Evolutionary conservation across 2,888 invertebrate species (phyloP).

Genomic region (Pseudolycoriella hygida): DNA sequence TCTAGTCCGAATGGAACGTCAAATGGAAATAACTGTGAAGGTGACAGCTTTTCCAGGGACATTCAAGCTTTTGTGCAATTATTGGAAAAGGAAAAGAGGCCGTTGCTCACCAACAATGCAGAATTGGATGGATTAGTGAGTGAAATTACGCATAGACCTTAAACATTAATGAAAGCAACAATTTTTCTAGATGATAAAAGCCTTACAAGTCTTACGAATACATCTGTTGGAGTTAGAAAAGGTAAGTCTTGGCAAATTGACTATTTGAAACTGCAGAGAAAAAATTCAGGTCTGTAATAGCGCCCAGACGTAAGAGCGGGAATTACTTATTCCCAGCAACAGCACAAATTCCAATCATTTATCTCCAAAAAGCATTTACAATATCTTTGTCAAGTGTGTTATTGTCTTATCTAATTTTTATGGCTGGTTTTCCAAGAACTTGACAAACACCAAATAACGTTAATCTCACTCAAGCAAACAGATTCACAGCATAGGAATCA

Average conservation of each 20-base stretch:
- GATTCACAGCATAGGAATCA: too few species aligned
- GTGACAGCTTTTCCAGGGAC: conserved; percentile 15
- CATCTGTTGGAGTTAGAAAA: conserved; percentile 85
- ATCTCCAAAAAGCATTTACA: too few species aligned
- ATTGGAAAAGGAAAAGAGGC: conserved; percentile 69
- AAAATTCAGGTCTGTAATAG: too few species aligned
- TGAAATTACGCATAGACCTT: conserved; percentile 10
- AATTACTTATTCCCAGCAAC: too few species aligned
- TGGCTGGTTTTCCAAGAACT: too few species aligned
- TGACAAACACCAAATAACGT: too few species aligned
- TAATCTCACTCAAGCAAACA: too few species aligned
- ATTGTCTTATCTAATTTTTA: too few species aligned
- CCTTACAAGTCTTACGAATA: conserved; percentile 79
- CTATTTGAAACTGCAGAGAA: background rate
- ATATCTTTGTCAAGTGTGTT: too few species aligned
- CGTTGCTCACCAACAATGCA: conserved; percentile 76
- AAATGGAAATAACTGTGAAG: conserved; percentile 12
- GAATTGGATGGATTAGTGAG: conserved; percentile 86
- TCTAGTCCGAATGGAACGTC: conserved; percentile 27
- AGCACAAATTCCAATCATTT: too few species aligned
- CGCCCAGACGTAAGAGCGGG: too few species aligned
- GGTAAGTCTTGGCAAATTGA: conserved; percentile 11
- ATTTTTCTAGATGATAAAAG: conserved; percentile 55
- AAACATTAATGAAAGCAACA: background rate
- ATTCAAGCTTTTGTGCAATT: conserved; percentile 67